Percentiles rank a stretch among this genome's conserved stretches.
phyloP scores from a whole-genome alignment of 2,888 invertebrate species.

The Strigamia crassipes region DNA sequence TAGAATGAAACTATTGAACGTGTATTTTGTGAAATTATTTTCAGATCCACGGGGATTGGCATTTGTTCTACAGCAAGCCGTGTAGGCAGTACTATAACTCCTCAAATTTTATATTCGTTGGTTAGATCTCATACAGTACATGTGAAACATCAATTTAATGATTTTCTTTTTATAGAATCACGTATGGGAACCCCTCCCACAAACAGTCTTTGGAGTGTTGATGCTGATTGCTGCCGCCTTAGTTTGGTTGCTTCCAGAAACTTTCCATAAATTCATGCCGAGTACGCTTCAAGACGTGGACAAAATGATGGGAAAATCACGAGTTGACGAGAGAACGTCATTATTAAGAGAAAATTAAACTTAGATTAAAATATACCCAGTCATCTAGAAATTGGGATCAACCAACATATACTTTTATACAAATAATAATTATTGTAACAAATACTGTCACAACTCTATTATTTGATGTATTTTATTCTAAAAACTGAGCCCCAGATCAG shows the following conservation, averaged over 20 bases:
- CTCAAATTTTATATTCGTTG: neutral
- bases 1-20: no score
- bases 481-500: no score
- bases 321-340: neutral
- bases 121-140: neutral
- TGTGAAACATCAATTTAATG: no score
- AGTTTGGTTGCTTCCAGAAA: neutral
- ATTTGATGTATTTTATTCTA: no score
- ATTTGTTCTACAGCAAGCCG: no score
- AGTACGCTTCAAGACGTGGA: neutral
- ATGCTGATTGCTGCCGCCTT: neutral
- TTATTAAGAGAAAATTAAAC: neutral
- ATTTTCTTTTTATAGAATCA: neutral
- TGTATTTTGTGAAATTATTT: no score
- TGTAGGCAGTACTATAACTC: no score
- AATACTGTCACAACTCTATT: no score
- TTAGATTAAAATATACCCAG: neutral
- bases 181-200: neutral
- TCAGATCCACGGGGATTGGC: no score
- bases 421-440: no score
- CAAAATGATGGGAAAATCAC: neutral
- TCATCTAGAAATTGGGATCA: neutral
- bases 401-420: no score
- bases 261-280: neutral
- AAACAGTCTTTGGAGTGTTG: neutral